Evolutionary conservation across 1,140 invertebrate species (phyloP).

Genomic region (Thaumatotibia leucotreta): DNA sequence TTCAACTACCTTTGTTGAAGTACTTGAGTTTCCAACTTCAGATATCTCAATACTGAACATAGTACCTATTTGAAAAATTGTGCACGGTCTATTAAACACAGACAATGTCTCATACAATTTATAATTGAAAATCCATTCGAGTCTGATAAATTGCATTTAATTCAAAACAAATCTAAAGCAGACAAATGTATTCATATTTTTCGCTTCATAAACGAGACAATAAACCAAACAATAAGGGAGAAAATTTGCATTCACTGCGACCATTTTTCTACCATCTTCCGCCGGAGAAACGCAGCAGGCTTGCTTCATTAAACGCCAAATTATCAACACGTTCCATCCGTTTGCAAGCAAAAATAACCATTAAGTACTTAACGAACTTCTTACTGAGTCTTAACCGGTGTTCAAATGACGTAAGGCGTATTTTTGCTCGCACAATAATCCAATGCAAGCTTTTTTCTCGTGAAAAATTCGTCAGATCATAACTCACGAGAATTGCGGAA

Average conservation of each 20-base stretch:
- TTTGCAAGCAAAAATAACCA: constrained; percentile 54
- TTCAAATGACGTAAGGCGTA: constrained; percentile 30
- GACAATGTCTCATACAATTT: not conserved
- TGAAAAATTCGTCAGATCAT: constrained; percentile 60
- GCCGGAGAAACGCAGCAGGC: constrained; percentile 49
- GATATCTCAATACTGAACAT: too few species aligned
- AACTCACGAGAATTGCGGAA: constrained; percentile 50
- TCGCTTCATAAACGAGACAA: constrained; percentile 63
- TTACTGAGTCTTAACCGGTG: constrained; percentile 26
- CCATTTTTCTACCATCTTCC: constrained; percentile 66
- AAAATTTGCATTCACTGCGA: constrained; percentile 63
- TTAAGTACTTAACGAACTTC: constrained; percentile 33
- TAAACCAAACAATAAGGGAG: constrained; percentile 65
- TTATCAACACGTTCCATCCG: constrained; percentile 62
- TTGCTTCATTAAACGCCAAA: constrained; percentile 71
- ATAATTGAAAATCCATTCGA: not conserved
- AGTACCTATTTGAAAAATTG: too few species aligned
- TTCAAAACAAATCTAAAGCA: not conserved
- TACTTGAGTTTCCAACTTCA: too few species aligned
- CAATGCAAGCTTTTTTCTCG: constrained; percentile 34
- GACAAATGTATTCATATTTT: constrained; percentile 38
- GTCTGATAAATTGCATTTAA: not conserved
- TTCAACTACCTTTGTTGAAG: too few species aligned
- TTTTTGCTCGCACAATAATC: constrained; percentile 34
- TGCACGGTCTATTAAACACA: too few species aligned